A percentile compares a stretch with the other conserved stretches of the same genome.
Conservation (phyloP, 2,797 vertebrate species). For the Alectoris magna region DNA sequence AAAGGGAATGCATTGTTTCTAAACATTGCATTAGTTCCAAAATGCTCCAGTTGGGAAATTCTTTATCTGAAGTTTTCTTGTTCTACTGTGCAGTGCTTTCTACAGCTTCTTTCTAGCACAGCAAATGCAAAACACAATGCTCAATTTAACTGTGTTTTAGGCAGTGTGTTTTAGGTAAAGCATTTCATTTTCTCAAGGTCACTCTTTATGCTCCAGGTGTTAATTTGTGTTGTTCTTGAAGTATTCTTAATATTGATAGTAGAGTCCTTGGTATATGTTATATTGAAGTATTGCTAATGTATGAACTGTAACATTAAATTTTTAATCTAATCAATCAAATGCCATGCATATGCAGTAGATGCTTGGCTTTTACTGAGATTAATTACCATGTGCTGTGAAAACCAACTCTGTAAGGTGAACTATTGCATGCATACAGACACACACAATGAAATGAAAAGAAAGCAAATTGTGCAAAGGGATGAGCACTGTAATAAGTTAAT, state of each 20-base stretch:
- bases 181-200: constrained; percentile 75
- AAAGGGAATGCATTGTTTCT: background rate
- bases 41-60: background rate
- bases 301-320: constrained; percentile 86
- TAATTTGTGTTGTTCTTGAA: constrained; percentile 76
- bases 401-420: constrained; percentile 76
- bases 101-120: background rate
- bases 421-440: constrained; percentile 62
- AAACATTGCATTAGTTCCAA: background rate
- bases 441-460: background rate
- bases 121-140: background rate
- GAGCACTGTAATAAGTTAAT: constrained; percentile 77
- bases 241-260: constrained; percentile 77
- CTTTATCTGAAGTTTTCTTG: background rate
- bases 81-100: background rate
- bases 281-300: constrained; percentile 85
- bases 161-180: constrained; percentile 19
- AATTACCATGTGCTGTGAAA: constrained; percentile 80
- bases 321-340: constrained; percentile 86
- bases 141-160: background rate
- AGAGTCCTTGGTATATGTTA: constrained; percentile 74
- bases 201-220: constrained; percentile 72
- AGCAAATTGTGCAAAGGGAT: constrained; percentile 65
- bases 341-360: constrained; percentile 79
- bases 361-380: constrained; percentile 83